These are phyloP conservation scores for Abramis brama DNA, from an alignment of 2,113 vertebrate species.

Conservation along the genomic window DNA sequence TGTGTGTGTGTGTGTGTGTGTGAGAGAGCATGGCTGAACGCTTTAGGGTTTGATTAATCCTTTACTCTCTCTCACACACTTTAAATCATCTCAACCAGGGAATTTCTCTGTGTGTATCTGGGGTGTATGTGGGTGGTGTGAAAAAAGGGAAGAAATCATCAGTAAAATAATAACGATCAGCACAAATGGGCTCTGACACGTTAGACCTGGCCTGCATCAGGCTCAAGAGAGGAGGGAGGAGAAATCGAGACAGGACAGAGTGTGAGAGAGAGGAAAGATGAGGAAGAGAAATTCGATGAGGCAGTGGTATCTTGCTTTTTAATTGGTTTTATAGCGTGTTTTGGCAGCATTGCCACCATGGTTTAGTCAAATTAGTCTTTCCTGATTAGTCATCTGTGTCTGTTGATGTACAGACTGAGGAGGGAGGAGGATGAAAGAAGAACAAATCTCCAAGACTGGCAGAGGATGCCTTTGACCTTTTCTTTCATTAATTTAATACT, in stretches of 20 bases:
- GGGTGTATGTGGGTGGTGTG: background rate
- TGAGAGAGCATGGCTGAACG: background rate
- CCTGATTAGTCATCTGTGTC: conserved; percentile 69
- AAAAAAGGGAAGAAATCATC: conserved; percentile 51
- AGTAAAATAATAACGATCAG: conserved; percentile 70
- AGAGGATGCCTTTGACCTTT: background rate
- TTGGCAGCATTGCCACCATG: conserved; percentile 61
- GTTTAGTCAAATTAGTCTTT: conserved; percentile 72
- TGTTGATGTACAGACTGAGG: conserved; percentile 57
- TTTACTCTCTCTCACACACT: conserved; percentile 6
- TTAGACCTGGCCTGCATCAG: conserved; percentile 50
- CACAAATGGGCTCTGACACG: conserved; percentile 63
- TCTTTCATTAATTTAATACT: background rate
- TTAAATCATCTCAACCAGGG: conserved; percentile 31
- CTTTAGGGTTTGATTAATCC: conserved; percentile 27
- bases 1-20: background rate
- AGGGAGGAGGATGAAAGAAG: background rate
- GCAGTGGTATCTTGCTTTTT: conserved; percentile 66
- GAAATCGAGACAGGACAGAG: conserved; percentile 25
- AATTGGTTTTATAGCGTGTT: conserved; percentile 74
- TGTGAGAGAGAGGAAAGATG: background rate
- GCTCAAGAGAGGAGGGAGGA: conserved; percentile 16
- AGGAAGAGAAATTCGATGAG: conserved; percentile 65
- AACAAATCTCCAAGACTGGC: background rate
- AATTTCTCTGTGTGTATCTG: conserved; percentile 9